A percentile compares a stretch with the other conserved stretches of the same genome.
Conservation (phyloP, 64 coral and sea anemone genomes). For the Porites lutea region DNA sequence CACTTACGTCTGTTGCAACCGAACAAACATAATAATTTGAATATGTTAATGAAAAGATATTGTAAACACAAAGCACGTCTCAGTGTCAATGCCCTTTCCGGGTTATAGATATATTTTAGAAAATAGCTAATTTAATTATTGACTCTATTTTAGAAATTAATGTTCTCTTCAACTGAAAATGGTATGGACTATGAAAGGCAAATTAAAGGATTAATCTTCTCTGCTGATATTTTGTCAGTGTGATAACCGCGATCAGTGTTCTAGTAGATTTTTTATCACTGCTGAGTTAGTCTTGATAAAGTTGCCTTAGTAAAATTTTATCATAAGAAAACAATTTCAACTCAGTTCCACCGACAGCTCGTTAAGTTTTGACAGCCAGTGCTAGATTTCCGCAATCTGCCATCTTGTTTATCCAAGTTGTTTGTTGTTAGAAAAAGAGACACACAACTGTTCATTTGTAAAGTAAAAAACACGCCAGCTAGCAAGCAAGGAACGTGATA, state of each 20-base stretch:
- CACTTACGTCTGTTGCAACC: neutral
- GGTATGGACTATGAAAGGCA: neutral
- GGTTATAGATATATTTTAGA: neutral
- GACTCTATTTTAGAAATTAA: constrained; percentile 8
- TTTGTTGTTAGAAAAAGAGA: constrained; percentile 5
- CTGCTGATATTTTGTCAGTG: no score
- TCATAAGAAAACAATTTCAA: neutral
- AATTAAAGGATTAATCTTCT: no score
- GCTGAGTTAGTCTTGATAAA: neutral
- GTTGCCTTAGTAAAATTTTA: neutral
- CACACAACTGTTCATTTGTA: neutral
- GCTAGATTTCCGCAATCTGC: constrained; percentile 28
- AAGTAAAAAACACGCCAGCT: neutral
- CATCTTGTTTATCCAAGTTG: constrained; percentile 5
- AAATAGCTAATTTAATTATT: neutral
- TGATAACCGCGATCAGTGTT: no score
- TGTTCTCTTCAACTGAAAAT: neutral
- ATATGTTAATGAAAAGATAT: constrained; percentile 26
- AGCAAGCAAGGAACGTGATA: neutral
- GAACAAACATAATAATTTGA: neutral
- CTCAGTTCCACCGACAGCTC: neutral
- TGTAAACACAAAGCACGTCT: neutral
- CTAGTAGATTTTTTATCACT: no score
- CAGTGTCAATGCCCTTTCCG: neutral
- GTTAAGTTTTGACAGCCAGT: neutral